Conservation (phyloP, 2,888 invertebrate species). For the Apamea anceps region DNA sequence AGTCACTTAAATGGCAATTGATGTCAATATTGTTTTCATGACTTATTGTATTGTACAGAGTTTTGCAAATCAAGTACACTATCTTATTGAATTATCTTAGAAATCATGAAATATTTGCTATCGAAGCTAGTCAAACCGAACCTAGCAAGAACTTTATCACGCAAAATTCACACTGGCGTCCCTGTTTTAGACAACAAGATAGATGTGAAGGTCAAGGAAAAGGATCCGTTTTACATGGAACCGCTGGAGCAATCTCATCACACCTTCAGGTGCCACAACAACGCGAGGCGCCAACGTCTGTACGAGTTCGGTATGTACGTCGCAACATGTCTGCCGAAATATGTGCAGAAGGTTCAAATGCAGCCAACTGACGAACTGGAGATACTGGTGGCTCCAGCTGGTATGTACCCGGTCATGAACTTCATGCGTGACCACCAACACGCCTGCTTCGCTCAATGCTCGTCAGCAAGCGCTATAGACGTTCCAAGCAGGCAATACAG, state of each 20-base stretch:
- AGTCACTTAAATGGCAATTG: not conserved
- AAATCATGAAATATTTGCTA: conserved; percentile 50
- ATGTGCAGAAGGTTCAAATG: conserved; percentile 84
- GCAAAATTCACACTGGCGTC: conserved; percentile 14
- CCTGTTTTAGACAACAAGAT: not conserved
- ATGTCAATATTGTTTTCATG: conserved; percentile 27
- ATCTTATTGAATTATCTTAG: not conserved
- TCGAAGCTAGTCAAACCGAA: conserved; percentile 24
- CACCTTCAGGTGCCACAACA: conserved; percentile 81
- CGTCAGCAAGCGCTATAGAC: conserved; percentile 81
- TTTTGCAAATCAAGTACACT: conserved; percentile 3
- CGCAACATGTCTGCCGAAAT: conserved; percentile 85
- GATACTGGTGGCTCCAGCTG: conserved; percentile 82
- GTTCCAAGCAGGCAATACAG: conserved; percentile 82
- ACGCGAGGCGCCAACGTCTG: conserved; percentile 76
- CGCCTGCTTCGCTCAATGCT: conserved; percentile 81
- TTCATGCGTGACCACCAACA: conserved; percentile 84
- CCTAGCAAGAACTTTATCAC: conserved; percentile 8
- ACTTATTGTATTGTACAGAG: not conserved
- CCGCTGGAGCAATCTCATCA: conserved; percentile 74
- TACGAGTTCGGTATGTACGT: conserved; percentile 86
- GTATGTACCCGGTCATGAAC: conserved; percentile 78
- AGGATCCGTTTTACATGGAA: conserved; percentile 37
- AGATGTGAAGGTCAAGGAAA: conserved; percentile 19
- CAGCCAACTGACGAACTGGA: conserved; percentile 84